Conservation (phyloP, 2,797 vertebrate species). For the Ciconia nigra region DNA sequence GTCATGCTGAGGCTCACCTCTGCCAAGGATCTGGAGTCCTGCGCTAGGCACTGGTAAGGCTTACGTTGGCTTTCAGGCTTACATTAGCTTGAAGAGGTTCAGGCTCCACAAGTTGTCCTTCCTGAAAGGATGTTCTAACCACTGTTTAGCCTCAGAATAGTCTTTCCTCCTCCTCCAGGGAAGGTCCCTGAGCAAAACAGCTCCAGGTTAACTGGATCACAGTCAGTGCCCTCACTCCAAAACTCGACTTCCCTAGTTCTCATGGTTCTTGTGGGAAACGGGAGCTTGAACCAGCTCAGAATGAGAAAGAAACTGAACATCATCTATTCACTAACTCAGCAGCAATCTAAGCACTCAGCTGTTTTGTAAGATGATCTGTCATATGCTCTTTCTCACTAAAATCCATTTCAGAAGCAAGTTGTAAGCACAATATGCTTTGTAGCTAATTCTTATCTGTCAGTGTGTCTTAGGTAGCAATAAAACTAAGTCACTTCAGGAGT, state of each 20-base stretch:
- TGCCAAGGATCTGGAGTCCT: neutral
- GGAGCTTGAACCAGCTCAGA: neutral
- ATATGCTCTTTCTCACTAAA: neutral
- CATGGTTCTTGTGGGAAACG: neutral
- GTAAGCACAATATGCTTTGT: neutral
- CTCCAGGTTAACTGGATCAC: neutral
- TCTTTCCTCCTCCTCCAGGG: neutral
- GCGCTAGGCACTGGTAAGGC: neutral
- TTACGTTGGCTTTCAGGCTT: neutral
- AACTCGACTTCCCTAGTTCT: neutral
- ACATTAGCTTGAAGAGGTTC: neutral
- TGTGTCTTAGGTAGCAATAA: neutral
- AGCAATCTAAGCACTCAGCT: neutral
- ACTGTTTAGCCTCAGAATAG: neutral
- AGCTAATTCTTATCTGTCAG: neutral
- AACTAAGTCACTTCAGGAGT: neutral
- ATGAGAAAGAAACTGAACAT: neutral
- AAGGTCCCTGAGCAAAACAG: neutral
- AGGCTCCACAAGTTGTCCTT: neutral
- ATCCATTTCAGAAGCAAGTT: neutral
- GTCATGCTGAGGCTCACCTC: rapidly evolving
- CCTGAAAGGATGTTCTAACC: neutral
- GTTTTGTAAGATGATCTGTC: neutral
- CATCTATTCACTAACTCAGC: neutral
- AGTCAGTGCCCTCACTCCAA: neutral